Evolutionary conservation across 2,113 vertebrate species (phyloP), one percentile per base, ranked within the genome.

Genomic region (Zootoca vivipara): DNA sequence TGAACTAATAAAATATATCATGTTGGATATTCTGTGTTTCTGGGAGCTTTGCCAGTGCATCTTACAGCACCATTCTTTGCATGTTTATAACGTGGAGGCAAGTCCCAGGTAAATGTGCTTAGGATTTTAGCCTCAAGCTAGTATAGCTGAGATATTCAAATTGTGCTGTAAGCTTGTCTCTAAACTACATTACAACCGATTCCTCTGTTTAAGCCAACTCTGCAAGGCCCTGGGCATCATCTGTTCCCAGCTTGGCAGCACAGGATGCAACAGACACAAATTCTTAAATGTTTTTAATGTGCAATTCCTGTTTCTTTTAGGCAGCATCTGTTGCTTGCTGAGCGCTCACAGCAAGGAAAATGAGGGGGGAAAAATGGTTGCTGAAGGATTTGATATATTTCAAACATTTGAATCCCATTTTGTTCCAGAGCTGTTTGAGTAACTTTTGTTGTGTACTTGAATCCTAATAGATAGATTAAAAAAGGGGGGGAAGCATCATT

Each of bases 401-500:
- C 65, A 80, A 56, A 73, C 70, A n/a, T 64, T 26, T 65, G 56
- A 87, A 82, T 82, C 28, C 79, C 73, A 77, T 64, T 64, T 85
- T 77, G 35, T 85, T 85, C 33, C 72, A 42, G 42, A 77, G 35
- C 8, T 22, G 56, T 64, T 40, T 13, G 8, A 4, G 3, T 42
- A 65, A 22, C 58, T 38, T 58, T 85, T 77, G 24, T 38, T 40
- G 5, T 30, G 24, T 15, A 12, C 4, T n/a, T 7, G 2, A 7
- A 10, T 40, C 70, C 7, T 42, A 65, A 15, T 12, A 13, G 15
- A 5, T 10, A 13, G 28, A 20, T 81, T 64, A 38, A 3, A 24
- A 78, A 30, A 13, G 20, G 52, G 22, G n/a, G n/a, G n/a, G n/a
- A n/a, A 62, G 13, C 22, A 12, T 85, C n/a, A 38, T 58, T 62